Evolutionary conservation across 2,888 invertebrate species (phyloP), one percentile per base, ranked within the genome.

Genomic region (Calephelis perditalis): DNA sequence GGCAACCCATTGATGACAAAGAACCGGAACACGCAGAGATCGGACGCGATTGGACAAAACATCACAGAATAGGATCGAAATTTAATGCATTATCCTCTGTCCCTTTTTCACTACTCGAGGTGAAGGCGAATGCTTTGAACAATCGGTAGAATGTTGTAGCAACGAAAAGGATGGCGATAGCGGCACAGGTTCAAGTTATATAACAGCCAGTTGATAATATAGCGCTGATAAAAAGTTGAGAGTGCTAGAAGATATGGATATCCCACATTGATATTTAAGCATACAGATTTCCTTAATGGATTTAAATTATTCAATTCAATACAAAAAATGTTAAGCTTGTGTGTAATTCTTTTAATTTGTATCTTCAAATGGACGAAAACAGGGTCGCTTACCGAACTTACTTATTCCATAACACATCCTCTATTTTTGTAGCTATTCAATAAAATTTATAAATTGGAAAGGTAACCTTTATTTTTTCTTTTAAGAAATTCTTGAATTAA

Each of bases 1-100:
- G 91, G 90, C 91, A 89, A 91, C 92, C 92, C 93, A 93, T 93
- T 93, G 93, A 93, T 93, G 93, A 93, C 93, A 93, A 92, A 93
- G 93, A 92, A 92, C 87, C 90, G 89, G 92, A 92, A 92, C 91
- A 91, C 91, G 88, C 86, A 79, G 82, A 88, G 90, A 89, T 89
- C 86, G 86, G 80, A 81, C 88, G 86, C 91, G 91, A 93, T 93
- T 93, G 93, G 93, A 86, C 88, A 81, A 82, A 79, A 81, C 82
- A 75, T 82, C 81, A 82, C 82, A 82, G 86, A 87, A 84, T 81
- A 84, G 79, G 86, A 89, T 89, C 89, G 88, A 89, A 86, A 82
- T 86, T 86, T 78, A 87, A 86, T 86, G 86, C 84, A 82, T 81
- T 70, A 71, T 79, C 65, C 64, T 70, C 68, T 71, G 65, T 86